A percentile compares a stretch with the other conserved stretches of the same genome.
Conservation (phyloP, 2,113 vertebrate species). For the Nesoenas mayeri region DNA sequence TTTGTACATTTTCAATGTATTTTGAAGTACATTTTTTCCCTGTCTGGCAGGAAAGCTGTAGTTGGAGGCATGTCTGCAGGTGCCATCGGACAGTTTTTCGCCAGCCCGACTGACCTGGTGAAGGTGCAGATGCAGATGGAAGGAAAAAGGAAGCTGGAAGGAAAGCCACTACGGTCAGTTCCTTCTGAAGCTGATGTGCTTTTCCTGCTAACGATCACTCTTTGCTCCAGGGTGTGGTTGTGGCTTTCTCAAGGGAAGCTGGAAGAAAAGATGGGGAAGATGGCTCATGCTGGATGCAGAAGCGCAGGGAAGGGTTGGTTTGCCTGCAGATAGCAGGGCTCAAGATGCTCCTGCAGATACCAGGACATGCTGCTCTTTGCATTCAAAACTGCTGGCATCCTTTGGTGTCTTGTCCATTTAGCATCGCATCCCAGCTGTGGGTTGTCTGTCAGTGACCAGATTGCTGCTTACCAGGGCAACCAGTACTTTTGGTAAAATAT, state of each 20-base stretch:
- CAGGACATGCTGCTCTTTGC: not conserved
- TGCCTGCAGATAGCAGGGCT: not conserved
- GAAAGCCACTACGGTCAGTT: constrained; percentile 81
- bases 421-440: not conserved
- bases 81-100: constrained; percentile 85
- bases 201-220: not conserved
- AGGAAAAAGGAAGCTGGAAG: constrained; percentile 81
- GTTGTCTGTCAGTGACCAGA: not conserved
- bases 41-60: constrained; percentile 79
- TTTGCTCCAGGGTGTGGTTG: not conserved
- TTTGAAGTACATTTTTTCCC: not conserved
- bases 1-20: not conserved
- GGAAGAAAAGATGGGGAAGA: not conserved
- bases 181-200: not conserved
- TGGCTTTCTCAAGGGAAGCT: not conserved
- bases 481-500: rapidly evolving
- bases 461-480: not conserved
- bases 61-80: constrained; percentile 82
- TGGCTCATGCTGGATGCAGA: not conserved
- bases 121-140: constrained; percentile 93
- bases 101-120: constrained; percentile 86
- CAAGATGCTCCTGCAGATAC: not conserved
- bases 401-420: not conserved
- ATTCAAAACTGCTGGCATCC: not conserved
- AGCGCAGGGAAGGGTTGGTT: not conserved